Evolutionary conservation across 2,797 vertebrate genomes (phyloP).

Genomic region (Malurus leucopterus): DNA sequence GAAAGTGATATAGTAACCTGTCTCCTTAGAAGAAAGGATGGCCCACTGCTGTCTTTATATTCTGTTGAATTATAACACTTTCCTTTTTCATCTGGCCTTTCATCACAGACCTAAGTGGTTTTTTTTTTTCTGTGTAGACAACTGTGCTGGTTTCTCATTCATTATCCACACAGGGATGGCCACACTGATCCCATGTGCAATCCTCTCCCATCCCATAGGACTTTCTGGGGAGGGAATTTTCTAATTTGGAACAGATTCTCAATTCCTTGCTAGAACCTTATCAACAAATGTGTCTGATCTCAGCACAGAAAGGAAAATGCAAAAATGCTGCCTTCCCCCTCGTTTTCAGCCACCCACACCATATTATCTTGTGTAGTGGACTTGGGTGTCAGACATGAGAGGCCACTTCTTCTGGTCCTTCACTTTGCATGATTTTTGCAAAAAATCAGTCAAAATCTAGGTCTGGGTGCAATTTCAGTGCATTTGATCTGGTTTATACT

Average conservation of each 20-base stretch:
- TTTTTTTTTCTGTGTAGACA: constrained; percentile 48
- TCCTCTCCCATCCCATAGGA: constrained; percentile 27
- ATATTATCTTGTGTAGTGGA: accelerated
- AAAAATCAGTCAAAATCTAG: background rate
- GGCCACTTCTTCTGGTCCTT: background rate
- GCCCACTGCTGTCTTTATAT: constrained; percentile 61
- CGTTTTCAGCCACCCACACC: background rate
- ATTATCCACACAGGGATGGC: constrained; percentile 56
- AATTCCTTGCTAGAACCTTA: constrained; percentile 51
- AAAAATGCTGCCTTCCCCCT: constrained; percentile 5
- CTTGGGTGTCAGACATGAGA: background rate
- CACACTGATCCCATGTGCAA: constrained; percentile 59
- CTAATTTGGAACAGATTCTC: constrained; percentile 73
- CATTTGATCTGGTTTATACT: background rate
- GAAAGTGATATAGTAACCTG: constrained; percentile 58
- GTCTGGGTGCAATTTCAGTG: background rate
- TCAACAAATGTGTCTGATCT: constrained; percentile 41
- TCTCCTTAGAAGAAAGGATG: constrained; percentile 59
- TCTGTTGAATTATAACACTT: constrained; percentile 73
- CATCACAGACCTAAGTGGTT: constrained; percentile 61
- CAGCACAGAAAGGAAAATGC: constrained; percentile 29
- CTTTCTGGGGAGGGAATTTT: constrained; percentile 58
- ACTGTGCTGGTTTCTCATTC: constrained; percentile 56
- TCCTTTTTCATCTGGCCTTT: constrained; percentile 74
- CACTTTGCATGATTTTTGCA: background rate